Conservation (phyloP, 2,113 vertebrate genomes). For the Albula glossodonta region DNA sequence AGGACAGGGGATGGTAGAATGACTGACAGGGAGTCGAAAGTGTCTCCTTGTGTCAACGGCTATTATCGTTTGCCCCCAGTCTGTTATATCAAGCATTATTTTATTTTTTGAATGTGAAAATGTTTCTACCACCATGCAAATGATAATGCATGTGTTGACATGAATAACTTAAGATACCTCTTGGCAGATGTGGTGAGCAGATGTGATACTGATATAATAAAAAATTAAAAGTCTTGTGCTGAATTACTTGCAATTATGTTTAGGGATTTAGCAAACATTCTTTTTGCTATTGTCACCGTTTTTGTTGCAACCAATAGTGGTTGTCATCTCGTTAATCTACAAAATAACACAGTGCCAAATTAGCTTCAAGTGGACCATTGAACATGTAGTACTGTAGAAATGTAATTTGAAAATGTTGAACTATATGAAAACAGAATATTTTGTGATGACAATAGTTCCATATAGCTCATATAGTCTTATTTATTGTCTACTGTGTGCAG, state of each 20-base stretch:
- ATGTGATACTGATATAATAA: background rate
- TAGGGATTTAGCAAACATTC: no score
- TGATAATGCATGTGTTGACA: no score
- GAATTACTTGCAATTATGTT: background rate
- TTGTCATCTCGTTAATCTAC: no score
- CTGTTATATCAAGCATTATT: background rate
- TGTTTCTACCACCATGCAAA: background rate
- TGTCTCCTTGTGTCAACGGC: slow-evolving; percentile 24
- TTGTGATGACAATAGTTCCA: background rate
- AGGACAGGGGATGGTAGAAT: slow-evolving; percentile 18
- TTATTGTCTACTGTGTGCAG: no score
- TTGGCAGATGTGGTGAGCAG: background rate
- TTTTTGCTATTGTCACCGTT: no score
- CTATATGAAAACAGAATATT: background rate
- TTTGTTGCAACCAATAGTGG: no score
- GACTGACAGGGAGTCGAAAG: slow-evolving; percentile 33
- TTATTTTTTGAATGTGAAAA: background rate
- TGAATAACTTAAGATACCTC: no score
- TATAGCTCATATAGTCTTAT: background rate
- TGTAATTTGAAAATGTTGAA: no score
- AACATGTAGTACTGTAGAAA: no score
- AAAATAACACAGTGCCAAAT: no score
- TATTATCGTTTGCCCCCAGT: slow-evolving; percentile 13
- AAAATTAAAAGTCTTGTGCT: background rate
- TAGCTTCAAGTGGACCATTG: no score